Base-by-base conservation (phyloP, 2,797 vertebrate species). In the Florisuga fusca region DNA sequence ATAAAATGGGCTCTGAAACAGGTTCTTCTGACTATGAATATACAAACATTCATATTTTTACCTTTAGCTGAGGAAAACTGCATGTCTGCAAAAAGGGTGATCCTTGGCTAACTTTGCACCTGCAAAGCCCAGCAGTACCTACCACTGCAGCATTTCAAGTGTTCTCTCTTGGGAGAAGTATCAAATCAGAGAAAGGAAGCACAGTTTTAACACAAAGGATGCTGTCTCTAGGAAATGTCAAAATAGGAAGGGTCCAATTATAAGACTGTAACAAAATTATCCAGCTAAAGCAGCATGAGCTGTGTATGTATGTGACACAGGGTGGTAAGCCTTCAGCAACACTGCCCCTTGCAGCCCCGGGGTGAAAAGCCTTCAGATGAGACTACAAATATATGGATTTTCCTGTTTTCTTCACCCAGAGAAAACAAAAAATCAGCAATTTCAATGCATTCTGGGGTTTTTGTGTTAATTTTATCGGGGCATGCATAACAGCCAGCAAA, bases 301-400 rank as follows among this genome's bases (percentile, higher is more conserved):
- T 63, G 7, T 2, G 4, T 20, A 26, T 0, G 13, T 38, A 15
- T 22, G 7, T 38, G 46, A 10, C 22, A 36, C 10, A 17, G 26
- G 15, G n/a, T 22, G 59, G 74, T 25, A 53, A 92, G 57, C n/a
- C 54, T 71, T 14, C 26, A 66, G 16, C 8, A 6, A 14, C 6
- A 1, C 21, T 55, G 19, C 14, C 46, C 9, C 31, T 46, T 6
- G 14, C 33, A 71, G 34, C 5, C 58, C 62, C 15, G 1, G 1
- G 31, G 15, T 77, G 57, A 74, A 83, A 86, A 85, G 54, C 36
- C 23, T 69, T 79, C 23, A 62, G 22, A 22, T 3, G 10, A 64
- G 53, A 9, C 36, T 73, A 23, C 4, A 4, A 34, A 77, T 1
- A 5, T 53, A 19, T 48, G n/a, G 31, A 83, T 41, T 41, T 41